Conservation (phyloP, 2,888 invertebrate species). For the Myathropa florea region DNA sequence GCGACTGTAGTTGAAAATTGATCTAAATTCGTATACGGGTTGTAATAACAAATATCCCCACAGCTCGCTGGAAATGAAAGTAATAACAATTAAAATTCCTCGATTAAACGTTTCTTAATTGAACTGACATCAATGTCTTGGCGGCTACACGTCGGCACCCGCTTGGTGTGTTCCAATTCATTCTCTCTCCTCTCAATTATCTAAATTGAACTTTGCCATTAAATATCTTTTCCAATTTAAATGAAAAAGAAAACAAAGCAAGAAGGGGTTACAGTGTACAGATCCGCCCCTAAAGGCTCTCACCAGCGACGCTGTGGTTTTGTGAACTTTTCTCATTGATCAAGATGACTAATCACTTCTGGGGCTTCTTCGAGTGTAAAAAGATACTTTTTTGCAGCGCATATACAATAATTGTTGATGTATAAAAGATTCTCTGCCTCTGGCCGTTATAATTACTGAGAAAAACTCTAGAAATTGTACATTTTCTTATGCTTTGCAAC, state of each 20-base stretch:
- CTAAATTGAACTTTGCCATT: slow-evolving; percentile 71
- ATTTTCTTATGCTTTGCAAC: slow-evolving; percentile 34
- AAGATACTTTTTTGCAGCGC: slow-evolving; percentile 47
- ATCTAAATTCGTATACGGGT: not conserved
- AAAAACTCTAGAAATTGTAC: slow-evolving; percentile 32
- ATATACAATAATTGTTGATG: no score
- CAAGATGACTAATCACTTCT: slow-evolving; percentile 59
- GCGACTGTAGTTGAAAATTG: not conserved
- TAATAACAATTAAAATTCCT: not conserved
- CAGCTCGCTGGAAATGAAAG: not conserved
- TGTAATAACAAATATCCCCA: not conserved
- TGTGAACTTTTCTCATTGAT: slow-evolving; percentile 38
- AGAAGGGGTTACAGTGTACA: slow-evolving; percentile 45
- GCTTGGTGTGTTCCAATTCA: slow-evolving; percentile 58
- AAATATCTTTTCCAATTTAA: slow-evolving; percentile 63
- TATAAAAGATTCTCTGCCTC: slow-evolving; percentile 21
- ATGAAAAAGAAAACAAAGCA: not conserved
- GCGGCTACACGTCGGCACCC: slow-evolving; percentile 46
- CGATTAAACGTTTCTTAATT: not conserved
- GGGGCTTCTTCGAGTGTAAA: slow-evolving; percentile 58
- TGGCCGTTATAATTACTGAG: slow-evolving; percentile 56
- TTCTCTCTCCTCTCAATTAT: slow-evolving; percentile 59
- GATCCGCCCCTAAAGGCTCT: not conserved
- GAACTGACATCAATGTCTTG: not conserved
- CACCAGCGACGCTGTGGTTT: slow-evolving; percentile 6